These are phyloP conservation scores for Solenodon paradoxus DNA, from an alignment of 2,113 vertebrate species.

Conservation along the genomic window DNA sequence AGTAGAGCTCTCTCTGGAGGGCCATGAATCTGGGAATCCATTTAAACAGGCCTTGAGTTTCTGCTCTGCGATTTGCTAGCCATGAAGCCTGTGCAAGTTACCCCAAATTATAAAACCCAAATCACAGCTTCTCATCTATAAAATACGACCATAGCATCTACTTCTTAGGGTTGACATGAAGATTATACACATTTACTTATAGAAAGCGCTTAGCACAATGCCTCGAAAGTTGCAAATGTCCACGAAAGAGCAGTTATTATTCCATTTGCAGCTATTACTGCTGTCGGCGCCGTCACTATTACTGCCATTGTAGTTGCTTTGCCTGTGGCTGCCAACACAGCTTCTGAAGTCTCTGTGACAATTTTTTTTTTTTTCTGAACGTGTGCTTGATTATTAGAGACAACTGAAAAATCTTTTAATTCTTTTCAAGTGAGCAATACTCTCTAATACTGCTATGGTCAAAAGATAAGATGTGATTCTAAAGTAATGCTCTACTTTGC, in stretches of 20 bases:
- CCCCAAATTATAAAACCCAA: background rate
- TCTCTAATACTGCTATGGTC: background rate
- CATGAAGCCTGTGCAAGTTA: background rate
- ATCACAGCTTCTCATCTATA: background rate
- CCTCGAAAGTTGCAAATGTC: background rate
- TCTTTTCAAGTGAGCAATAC: background rate
- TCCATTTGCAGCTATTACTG: background rate
- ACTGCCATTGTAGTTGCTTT: background rate
- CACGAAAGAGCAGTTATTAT: background rate
- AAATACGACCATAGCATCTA: background rate
- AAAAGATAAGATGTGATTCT: background rate
- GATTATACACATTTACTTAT: background rate
- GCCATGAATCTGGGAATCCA: background rate
- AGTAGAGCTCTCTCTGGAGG: background rate
- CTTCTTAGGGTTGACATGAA: background rate
- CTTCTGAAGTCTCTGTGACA: background rate
- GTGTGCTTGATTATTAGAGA: background rate
- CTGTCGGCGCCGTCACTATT: fast-evolving
- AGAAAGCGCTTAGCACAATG: background rate
- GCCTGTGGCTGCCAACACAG: background rate
- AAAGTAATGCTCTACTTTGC: background rate
- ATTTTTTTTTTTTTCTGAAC: background rate
- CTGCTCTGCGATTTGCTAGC: background rate
- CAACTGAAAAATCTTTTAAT: background rate
- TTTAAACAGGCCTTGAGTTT: background rate